Evolutionary conservation across 2,113 vertebrate genomes (phyloP), one percentile per base, ranked within the genome.

Genomic region (Ia io): DNA sequence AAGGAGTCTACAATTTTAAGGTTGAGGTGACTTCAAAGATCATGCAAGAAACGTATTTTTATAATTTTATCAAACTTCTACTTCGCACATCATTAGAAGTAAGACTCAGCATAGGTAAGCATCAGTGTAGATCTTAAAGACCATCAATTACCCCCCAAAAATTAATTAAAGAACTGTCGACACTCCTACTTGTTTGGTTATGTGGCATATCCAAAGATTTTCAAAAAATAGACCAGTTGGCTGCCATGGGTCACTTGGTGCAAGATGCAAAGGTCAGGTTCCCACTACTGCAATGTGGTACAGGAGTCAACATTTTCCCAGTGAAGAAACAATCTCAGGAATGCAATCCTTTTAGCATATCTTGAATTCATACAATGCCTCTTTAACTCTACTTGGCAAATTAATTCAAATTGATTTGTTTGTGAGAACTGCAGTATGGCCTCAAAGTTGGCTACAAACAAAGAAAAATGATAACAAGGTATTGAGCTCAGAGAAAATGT

Each of bases 321-420:
- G 23, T n/a, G 69, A 95, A 93, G 73, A 92, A 79, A 69, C 53
- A 74, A 92, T 95, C 82, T 53, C 65, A 56, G 96, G 85, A 93
- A 86, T 35, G 18, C 35, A 49, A 42, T 20, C 56, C 17, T n/a
- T 79, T 42, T 88, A 63, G 70, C 93, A 32, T 79, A 84, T 89
- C 74, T 87, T 40, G 47, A 95, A 95, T 97, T 95, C 74, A 76
- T 93, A 77, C 44, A 93, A 88, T 96, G 88, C 88, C 85, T 97
- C n/a, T 1, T 98, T 97, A 97, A 95, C 79, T 93, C 71, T 77
- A 71, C 76, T 90, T 95, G 93, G 90, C 65, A 97, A 97, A 95
- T 97, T 96, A 97, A 96, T 97, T 96, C 90, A 96, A 87, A 96
- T 93, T 86, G 94, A 97, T 95, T 94, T 96, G 88, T 96, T 96